Percentiles rank a stretch among this genome's conserved stretches.
Evolutionary conservation across 2,888 invertebrate genomes (phyloP).

Genomic region (Cancer borealis): DNA sequence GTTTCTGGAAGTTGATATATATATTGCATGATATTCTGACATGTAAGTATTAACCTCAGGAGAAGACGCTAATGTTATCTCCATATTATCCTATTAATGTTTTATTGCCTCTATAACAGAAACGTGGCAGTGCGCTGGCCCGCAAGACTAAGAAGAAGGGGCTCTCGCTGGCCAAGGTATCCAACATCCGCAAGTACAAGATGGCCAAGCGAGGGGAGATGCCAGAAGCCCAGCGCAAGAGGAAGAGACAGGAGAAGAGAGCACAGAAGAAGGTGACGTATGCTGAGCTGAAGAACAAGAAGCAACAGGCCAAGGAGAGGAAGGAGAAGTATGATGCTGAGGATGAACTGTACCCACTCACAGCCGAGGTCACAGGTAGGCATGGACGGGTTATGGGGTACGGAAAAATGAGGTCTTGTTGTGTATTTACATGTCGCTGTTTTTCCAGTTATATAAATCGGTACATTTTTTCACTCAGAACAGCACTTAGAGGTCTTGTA

Average conservation of each 20-base stretch:
- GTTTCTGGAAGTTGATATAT: too few relatives aligned
- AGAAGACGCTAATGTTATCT: too few relatives aligned
- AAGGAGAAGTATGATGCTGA: background rate
- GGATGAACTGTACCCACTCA: conserved; percentile 46
- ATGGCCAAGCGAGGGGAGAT: conserved; percentile 24
- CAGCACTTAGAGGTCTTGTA: too few relatives aligned
- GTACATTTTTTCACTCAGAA: too few relatives aligned
- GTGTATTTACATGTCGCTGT: too few relatives aligned
- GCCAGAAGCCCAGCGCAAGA: background rate
- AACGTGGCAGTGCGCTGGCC: conserved; percentile 54
- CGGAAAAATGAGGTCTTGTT: too few relatives aligned
- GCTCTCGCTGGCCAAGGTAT: conserved; percentile 41
- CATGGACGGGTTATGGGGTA: too few relatives aligned
- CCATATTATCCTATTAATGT: too few relatives aligned
- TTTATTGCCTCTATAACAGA: background rate
- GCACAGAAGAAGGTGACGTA: background rate
- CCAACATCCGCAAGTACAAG: conserved; percentile 56
- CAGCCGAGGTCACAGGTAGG: conserved; percentile 22
- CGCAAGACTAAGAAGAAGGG: conserved; percentile 66
- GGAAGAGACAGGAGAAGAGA: conserved; percentile 21
- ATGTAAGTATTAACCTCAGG: too few relatives aligned
- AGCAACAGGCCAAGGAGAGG: background rate
- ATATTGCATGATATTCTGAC: too few relatives aligned
- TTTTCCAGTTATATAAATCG: too few relatives aligned
- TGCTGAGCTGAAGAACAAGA: background rate